A percentile compares a stretch with the other conserved stretches of the same genome.
Evolutionary conservation across 2,797 vertebrate species (phyloP).

Genomic region (Oophaga sylvatica): DNA sequence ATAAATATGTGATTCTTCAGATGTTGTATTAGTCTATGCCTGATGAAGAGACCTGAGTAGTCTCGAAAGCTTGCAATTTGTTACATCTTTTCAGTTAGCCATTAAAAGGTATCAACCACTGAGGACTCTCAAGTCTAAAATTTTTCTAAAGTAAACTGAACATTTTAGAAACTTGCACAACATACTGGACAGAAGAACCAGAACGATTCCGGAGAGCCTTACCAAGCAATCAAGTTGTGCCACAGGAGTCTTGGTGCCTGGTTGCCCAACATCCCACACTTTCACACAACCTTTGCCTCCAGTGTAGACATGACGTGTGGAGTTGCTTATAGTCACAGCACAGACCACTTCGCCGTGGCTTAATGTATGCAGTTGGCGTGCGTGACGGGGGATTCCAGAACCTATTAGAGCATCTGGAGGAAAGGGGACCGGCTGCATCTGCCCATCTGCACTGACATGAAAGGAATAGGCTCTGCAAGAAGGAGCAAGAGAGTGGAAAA

Average conservation of each 20-base stretch:
- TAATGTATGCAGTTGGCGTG: conserved; percentile 79
- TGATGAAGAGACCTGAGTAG: no score
- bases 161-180: neutral
- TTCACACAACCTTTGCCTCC: conserved; percentile 85
- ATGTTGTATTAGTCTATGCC: no score
- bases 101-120: no score
- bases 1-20: no score
- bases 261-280: conserved; percentile 89
- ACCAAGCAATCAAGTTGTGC: conserved; percentile 86
- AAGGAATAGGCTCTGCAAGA: conserved; percentile 77
- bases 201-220: conserved; percentile 44
- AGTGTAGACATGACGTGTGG: conserved; percentile 80
- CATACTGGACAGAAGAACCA: no score
- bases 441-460: conserved; percentile 81
- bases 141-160: neutral
- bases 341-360: conserved; percentile 81
- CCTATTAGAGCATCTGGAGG: conserved; percentile 79
- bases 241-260: conserved; percentile 79
- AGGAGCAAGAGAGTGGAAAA: neutral
- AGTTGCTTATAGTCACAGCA: conserved; percentile 81
- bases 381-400: conserved; percentile 78
- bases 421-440: conserved; percentile 84
- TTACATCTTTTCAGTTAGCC: no score
- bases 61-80: no score
- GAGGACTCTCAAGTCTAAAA: no score